These are phyloP conservation scores for Corythornis vintsioides DNA, from an alignment of 2,113 vertebrate species.

Conservation along the genomic window DNA sequence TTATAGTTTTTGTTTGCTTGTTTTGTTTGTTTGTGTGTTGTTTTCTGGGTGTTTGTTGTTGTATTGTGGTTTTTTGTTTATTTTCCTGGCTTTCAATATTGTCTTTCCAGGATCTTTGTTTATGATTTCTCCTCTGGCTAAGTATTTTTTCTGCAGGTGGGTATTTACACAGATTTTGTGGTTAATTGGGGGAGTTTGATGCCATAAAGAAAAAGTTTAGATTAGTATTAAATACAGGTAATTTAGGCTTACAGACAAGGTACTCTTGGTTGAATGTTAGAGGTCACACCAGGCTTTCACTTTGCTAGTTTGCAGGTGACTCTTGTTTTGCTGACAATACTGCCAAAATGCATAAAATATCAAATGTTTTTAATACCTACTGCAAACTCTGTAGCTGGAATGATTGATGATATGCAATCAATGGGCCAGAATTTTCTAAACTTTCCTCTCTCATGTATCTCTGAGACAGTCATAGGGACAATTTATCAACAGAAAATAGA, in stretches of 20 bases:
- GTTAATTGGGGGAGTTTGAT: neutral
- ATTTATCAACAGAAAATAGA: slow-evolving; percentile 1
- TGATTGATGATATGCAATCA: neutral
- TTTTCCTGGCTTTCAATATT: neutral
- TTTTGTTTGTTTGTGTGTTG: no score
- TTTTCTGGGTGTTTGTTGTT: neutral
- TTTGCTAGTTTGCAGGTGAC: neutral
- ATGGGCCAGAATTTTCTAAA: slow-evolving; percentile 2
- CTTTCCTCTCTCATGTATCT: neutral
- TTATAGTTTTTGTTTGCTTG: neutral
- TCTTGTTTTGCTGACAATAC: neutral
- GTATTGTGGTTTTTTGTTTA: no score
- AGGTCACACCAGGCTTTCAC: neutral
- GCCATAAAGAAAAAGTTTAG: neutral
- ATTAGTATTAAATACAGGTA: neutral
- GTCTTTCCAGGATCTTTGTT: neutral
- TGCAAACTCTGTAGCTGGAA: neutral
- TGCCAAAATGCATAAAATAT: neutral
- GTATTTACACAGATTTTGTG: neutral
- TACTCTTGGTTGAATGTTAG: neutral
- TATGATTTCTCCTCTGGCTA: neutral
- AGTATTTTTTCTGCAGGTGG: neutral
- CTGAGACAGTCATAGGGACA: neutral
- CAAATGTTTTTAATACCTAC: neutral
- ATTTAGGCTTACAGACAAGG: neutral